Conservation (phyloP, 2,888 invertebrate genomes). For the Ceriagrion tenellum region DNA sequence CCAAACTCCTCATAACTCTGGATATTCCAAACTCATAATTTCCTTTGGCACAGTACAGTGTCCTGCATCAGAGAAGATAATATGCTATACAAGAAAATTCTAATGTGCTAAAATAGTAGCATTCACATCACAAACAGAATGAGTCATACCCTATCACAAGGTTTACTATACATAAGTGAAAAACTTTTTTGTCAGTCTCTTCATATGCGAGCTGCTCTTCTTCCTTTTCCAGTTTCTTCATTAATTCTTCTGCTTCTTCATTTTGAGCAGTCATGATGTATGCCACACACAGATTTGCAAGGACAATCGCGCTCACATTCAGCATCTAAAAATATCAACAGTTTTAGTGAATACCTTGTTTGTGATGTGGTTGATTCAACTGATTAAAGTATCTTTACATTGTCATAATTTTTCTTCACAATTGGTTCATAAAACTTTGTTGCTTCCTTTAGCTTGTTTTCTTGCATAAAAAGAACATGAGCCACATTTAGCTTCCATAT, state of each 20-base stretch:
- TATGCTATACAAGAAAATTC: background rate
- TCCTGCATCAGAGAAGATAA: conserved; percentile 79
- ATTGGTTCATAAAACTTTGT: conserved; percentile 99
- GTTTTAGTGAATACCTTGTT: background rate
- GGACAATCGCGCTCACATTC: conserved; percentile 96
- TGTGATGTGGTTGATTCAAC: background rate
- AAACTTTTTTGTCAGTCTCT: conserved; percentile 95
- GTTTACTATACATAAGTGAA: conserved; percentile 98
- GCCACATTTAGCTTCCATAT: conserved; percentile 99
- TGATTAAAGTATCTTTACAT: conserved; percentile 78
- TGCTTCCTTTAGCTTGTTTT: conserved; percentile 98
- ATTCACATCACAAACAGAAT: background rate
- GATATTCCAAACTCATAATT: conserved; percentile 99
- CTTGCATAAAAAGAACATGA: conserved; percentile 99
- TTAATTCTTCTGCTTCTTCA: conserved; percentile 98
- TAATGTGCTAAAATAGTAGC: background rate
- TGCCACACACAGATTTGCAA: conserved; percentile 98
- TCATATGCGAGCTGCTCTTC: conserved; percentile 96
- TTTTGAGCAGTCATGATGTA: conserved; percentile 99
- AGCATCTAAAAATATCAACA: conserved; percentile 83
- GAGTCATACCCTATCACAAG: conserved; percentile 92
- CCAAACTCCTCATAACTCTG: conserved; percentile 96
- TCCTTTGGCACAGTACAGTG: conserved; percentile 98
- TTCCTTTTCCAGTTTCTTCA: conserved; percentile 99
- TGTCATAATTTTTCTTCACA: conserved; percentile 95